Base-by-base conservation (phyloP, 2,797 vertebrate genomes). In the Scyliorhinus canicula region DNA sequence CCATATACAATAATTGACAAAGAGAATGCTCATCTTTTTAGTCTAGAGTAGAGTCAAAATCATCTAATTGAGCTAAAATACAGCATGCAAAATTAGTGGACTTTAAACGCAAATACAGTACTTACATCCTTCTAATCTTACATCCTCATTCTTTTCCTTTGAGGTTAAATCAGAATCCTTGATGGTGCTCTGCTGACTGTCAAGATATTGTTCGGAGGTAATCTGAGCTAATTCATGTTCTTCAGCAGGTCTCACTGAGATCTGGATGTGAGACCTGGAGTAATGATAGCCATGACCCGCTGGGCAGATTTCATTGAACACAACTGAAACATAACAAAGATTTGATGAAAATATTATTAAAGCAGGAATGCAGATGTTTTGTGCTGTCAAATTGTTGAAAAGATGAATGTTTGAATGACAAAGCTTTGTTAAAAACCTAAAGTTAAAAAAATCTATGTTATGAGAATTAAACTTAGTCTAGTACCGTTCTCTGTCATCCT, bases 181-280 rank as follows among this genome's bases (percentile, higher is more conserved):
- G 26, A 74, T 44, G 14, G 47, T 52, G 28, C 55, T 55, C 44
- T 71, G 65, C 65, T 35, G 40, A 35, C 65, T 94, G 93, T 71
- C 50, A n/a, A 94, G 50, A 94, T 96, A 96, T 60, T 97, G 96
- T 95, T 96, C 96, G 31, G 95, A 96, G 95, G 95, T 96, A 74
- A 94, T 50, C 79, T 96, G 95, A 95, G 98, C 97, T 95, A 98
- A 96, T 93, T 98, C 98, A 8, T 98, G 98, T 40, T 97, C 97
- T 69, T 98, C 98, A 0, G 99, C 97, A 96, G 98, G 98, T 95
- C 98, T 98, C 96, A 98, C 96, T 8, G 97, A 97, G 95, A 98
- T 96, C 96, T 98, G 97, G 95, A 98, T 96, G 16, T 98, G 97
- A 12, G 98, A 97, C 95, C 96, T 97, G 0, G 97, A 97, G 97